Conservation (phyloP, 2,888 invertebrate genomes). For the Vanessa cardui region DNA sequence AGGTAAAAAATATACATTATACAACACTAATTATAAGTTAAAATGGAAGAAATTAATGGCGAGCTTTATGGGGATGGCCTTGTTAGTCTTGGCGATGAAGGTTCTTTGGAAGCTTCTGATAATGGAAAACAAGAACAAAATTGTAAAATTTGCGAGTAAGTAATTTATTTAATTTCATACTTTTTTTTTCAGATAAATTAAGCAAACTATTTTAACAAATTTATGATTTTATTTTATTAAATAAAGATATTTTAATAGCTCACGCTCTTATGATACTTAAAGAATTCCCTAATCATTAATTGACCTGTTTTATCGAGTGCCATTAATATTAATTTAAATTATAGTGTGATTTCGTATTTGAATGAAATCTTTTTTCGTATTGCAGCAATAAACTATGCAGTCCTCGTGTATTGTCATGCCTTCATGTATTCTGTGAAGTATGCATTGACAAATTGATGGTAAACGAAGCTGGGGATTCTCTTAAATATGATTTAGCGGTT, state of each 20-base stretch:
- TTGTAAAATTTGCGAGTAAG: constrained; percentile 86
- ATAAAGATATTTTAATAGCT: too few species aligned
- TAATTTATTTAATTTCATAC: constrained; percentile 36
- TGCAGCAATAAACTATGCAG: constrained; percentile 88
- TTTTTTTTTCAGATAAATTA: too few species aligned
- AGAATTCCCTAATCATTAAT: too few species aligned
- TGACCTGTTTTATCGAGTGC: too few species aligned
- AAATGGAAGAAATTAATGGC: constrained; percentile 85
- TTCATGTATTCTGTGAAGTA: constrained; percentile 97
- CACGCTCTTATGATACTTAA: too few species aligned
- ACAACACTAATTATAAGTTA: constrained; percentile 77
- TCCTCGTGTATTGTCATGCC: constrained; percentile 94
- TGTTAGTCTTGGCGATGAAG: constrained; percentile 77
- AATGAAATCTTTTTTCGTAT: constrained; percentile 37
- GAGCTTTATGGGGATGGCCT: constrained; percentile 79
- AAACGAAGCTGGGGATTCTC: constrained; percentile 87
- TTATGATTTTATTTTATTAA: too few species aligned
- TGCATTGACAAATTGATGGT: constrained; percentile 92
- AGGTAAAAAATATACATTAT: constrained; percentile 71
- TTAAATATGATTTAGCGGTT: constrained; percentile 85
- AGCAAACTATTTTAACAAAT: too few species aligned
- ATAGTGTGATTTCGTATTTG: background rate
- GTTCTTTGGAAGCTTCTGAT: constrained; percentile 76
- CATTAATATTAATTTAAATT: background rate
- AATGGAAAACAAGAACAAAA: constrained; percentile 83